Base-by-base conservation (phyloP, 1,140 invertebrate species). In the Bombus affinis region DNA sequence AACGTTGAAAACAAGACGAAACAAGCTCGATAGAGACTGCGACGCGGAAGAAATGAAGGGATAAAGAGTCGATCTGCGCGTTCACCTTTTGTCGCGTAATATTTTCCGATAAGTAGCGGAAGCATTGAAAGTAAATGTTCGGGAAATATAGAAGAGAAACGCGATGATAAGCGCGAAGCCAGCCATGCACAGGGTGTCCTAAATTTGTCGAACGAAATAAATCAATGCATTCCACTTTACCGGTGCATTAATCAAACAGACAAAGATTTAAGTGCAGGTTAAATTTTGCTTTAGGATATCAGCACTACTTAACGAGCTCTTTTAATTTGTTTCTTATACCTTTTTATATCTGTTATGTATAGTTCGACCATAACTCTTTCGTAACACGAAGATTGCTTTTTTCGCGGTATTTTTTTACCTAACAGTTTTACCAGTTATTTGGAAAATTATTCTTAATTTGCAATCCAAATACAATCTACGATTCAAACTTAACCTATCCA, bases 41-140 rank as follows among this genome's bases (percentile, higher is more conserved):
- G 37, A 42, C 18, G 35, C 15, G 44, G 47, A 59, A 47, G 47
- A 81, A 81, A 81, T 72, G 72, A 81, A 72, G 53, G 79, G n/a
- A 81, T 73, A 73, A 72, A 73, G 66, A 81, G 68, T 25, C 37
- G 79, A 81, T 81, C 66, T 81, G 6, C 68, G 47, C 28, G 79
- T 35, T 81, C 79, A 73, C 68, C 79, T 81, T 81, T 81, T 81
- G 79, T 81, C 68, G 68, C 53, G 68, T 81, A 81, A 81, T 73
- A 81, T 81, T 81, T 81, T 72, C 79, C 79, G 79, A 81, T 81
- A 81, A 70, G 47, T 81, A 59, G 68, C 47, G 79, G 68, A 81
- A 81, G 68, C 71, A 81, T 73, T 81, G 68, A 81, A 81, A 73
- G 79, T 72, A 81, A 81, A 81, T 81, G 79, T 81, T 81, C 68